Evolutionary conservation across 2,113 vertebrate species (phyloP), one percentile per base, ranked within the genome.

Genomic region (Melanerpes aurifrons): DNA sequence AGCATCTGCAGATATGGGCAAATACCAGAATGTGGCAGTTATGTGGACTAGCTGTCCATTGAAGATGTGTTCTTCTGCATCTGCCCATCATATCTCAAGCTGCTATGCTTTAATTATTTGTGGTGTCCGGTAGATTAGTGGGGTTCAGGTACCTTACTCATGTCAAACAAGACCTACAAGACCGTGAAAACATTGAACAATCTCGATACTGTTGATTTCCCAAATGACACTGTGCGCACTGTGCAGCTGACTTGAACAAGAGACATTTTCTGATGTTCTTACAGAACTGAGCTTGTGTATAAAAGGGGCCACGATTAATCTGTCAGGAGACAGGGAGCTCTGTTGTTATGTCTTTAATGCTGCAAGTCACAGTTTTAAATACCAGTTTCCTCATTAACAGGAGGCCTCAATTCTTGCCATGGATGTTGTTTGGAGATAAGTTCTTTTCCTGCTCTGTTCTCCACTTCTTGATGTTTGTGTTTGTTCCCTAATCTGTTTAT

Each of bases 401-500:
- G 35, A 72, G 26, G 15, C 29, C 22, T 67, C 3, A 0, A 10
- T 90, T 83, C 73, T 88, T 82, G n/a, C 22, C 0, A 3, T 57
- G 66, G 28, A 3, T 74, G 19, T 48, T 90, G 31, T 68, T 72
- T 78, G 83, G 11, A 68, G 35, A 61, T 3, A 2, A 66, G 58
- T 15, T 64, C 48, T 90, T 86, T 78, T 81, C 62, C 72, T 2
- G 3, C 25, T 80, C 64, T 77, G 40, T 50, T 83, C 59, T 77
- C 48, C 26, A 25, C 48, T 86, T 82, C 61, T 87, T 2, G 3
- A 10, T 92, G 43, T 88, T 92, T 57, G 28, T 87, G 68, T 86
- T 93, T 87, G 53, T 61, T 70, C 56, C 74, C 45, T 93, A 72
- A 86, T 88, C 86, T 83, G 32, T 72, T 86, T 87, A 88, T 29